Base-by-base conservation (phyloP, 2,797 vertebrate genomes). In the Pipistrellus kuhlii region DNA sequence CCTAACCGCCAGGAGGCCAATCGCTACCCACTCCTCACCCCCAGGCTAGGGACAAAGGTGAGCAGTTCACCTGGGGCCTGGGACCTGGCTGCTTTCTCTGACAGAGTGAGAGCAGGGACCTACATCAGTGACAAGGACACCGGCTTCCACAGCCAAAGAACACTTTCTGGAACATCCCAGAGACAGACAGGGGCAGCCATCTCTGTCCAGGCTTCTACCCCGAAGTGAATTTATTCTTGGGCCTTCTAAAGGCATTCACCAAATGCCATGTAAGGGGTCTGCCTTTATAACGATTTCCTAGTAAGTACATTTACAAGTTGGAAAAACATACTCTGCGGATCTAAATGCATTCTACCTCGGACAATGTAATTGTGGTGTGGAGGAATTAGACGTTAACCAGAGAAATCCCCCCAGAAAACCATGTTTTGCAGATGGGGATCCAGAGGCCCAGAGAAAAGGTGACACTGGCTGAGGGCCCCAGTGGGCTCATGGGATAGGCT, bases 251-350 rank as follows among this genome's bases (percentile, higher is more conserved):
- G 10, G 7, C 59, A 35, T 77, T 25, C 53, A 59, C 32, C 84
- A 91, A 73, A 77, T 30, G n/a, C n/a, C 23, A 9, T 44, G 11
- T 41, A 71, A 9, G 35, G 9, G 8, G 30, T 35, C 25, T 0
- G 1, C 10, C n/a, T 84, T 27, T 7, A 4, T 25, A 32, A 85
- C n/a, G 38, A 78, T 93, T 82, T 85, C 68, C 93, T 73, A 85
- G 44, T 46, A 64, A 69, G 80, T 46, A 35, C 87, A 94, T 83
- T 71, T 69, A 23, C 55, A 81, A 68, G 87, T 62, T 64, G 14
- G 66, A 80, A 84, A 89, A 93, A 78, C 64, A 85, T 11, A 62
- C 11, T 62, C 76, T 92, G 55, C n/a, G 32, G 44, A 30, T 64
- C 57, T 72, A 38, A 41, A 0, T 6, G 48, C 86, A 66, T 81